A percentile compares a stretch with the other conserved stretches of the same genome.
These are phyloP conservation scores for Hormaphis cornu DNA, from an alignment of 1,140 invertebrate genomes.

Conservation along the genomic window DNA sequence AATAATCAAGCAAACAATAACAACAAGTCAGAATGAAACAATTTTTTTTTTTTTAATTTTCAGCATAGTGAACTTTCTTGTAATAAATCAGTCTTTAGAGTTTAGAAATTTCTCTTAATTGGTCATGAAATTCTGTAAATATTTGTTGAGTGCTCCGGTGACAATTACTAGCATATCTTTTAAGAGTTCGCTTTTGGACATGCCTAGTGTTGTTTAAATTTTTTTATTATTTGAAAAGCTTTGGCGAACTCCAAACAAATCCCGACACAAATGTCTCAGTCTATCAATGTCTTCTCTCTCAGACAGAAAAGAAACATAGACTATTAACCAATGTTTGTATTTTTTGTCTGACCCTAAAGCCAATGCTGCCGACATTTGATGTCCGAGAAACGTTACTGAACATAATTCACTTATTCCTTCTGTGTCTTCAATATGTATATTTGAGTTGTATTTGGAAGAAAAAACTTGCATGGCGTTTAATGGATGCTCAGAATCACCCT, in stretches of 20 bases:
- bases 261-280: conserved; percentile 44
- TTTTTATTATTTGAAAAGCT: conserved; percentile 10
- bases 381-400: conserved; percentile 64
- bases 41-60: too few relatives aligned
- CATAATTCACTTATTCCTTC: conserved; percentile 40
- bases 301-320: conserved; percentile 58
- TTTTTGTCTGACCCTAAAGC: conserved; percentile 59
- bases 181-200: conserved; percentile 66
- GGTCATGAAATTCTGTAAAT: conserved; percentile 78
- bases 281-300: conserved; percentile 28
- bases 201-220: conserved; percentile 42
- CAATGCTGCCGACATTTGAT: conserved; percentile 59
- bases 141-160: conserved; percentile 73
- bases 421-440: conserved; percentile 15
- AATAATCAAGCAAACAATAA: too few relatives aligned
- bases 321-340: conserved; percentile 68
- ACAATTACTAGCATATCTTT: conserved; percentile 66
- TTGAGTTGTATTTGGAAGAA: conserved; percentile 18
- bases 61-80: too few relatives aligned
- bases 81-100: conserved; percentile 6
- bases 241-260: conserved; percentile 38
- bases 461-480: conserved; percentile 20
- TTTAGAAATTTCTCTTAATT: conserved; percentile 43
- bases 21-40: too few relatives aligned
- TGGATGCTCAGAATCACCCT: neutral